phyloP scores from a whole-genome alignment of 23 tunicate species.

The Phallusia fumigata region DNA sequence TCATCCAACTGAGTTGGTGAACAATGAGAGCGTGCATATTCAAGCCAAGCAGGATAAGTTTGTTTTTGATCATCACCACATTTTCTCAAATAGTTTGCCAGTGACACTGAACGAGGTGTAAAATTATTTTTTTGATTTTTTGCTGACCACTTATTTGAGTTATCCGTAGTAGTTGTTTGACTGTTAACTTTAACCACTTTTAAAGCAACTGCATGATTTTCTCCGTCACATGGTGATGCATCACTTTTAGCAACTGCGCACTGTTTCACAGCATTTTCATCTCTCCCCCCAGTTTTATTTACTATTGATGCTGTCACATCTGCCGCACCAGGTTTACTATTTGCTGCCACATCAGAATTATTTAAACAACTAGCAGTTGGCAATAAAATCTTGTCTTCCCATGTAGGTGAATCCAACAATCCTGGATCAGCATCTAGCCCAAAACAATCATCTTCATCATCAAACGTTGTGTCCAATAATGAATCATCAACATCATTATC shows the following conservation, averaged over 20 bases:
- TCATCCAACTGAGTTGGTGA: background rate
- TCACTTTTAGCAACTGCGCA: too few species aligned
- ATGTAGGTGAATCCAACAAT: background rate
- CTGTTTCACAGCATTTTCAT: background rate
- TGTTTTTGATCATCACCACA: background rate
- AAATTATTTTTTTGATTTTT: background rate
- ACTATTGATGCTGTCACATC: too few species aligned
- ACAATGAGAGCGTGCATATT: background rate
- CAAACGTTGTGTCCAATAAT: background rate
- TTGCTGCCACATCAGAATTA: background rate
- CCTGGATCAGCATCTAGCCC: background rate
- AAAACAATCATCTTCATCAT: background rate
- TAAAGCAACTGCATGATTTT: too few species aligned
- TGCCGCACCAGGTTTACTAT: too few species aligned
- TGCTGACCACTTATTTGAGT: background rate
- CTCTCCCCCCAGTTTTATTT: background rate
- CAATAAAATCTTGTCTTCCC: background rate
- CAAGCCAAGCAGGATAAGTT: background rate
- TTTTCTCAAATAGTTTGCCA: background rate
- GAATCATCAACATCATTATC: background rate
- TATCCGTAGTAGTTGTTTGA: background rate
- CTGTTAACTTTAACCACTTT: too few species aligned
- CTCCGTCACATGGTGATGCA: too few species aligned
- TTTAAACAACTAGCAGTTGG: background rate
- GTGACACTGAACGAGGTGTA: background rate